Evolutionary conservation across 2,113 vertebrate species (phyloP).

Genomic region (Corapipo altera): DNA sequence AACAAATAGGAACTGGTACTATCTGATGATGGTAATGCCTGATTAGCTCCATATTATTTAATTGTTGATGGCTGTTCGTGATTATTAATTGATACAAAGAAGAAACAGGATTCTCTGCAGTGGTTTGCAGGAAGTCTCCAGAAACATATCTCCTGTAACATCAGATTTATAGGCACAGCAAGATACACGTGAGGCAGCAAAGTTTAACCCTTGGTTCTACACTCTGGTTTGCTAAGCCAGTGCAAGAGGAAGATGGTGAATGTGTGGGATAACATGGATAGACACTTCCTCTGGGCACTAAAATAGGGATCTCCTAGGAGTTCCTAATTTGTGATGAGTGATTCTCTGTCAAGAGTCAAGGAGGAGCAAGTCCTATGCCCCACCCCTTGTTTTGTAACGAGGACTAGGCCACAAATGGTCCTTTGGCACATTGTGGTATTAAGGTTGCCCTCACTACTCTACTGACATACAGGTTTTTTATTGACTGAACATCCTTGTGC

Average conservation of each 20-base stretch:
- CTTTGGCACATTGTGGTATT: not conserved
- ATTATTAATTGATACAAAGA: not conserved
- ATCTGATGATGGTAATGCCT: not conserved
- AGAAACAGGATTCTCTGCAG: not conserved
- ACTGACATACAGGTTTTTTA: not conserved
- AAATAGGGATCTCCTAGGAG: not conserved
- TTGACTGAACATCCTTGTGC: not conserved
- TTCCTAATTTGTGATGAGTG: not conserved
- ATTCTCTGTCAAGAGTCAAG: not conserved
- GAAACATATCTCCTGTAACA: not conserved
- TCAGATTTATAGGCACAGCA: not conserved
- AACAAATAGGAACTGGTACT: slow-evolving; percentile 32
- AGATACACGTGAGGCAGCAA: not conserved
- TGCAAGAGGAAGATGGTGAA: not conserved
- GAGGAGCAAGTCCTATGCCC: not conserved
- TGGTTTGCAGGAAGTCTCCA: not conserved
- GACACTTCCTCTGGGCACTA: not conserved
- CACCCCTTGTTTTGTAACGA: not conserved
- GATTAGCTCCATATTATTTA: slow-evolving; percentile 24
- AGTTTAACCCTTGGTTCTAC: not conserved
- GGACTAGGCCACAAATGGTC: not conserved
- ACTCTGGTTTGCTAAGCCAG: not conserved
- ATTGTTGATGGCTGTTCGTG: not conserved
- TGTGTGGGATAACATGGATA: not conserved
- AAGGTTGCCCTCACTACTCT: not conserved